These are phyloP conservation scores for Xylophagus ater DNA, from an alignment of 2,888 invertebrate genomes.

Conservation along the genomic window DNA sequence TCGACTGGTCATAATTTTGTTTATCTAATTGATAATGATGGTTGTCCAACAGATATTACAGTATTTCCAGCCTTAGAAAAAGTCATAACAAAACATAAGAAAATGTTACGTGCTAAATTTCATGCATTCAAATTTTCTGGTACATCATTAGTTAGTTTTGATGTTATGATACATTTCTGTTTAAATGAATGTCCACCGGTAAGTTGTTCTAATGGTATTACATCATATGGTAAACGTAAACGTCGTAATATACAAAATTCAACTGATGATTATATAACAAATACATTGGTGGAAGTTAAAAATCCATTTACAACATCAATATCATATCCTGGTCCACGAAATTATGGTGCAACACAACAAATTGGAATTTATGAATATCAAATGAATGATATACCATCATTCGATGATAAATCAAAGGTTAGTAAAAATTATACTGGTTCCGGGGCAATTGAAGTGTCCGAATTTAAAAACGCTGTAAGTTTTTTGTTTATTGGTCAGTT, in stretches of 20 bases:
- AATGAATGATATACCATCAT: too few relatives aligned
- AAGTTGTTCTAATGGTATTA: constrained; percentile 36
- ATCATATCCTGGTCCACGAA: background rate
- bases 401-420: too few relatives aligned
- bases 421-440: too few relatives aligned
- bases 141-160: constrained; percentile 71
- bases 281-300: constrained; percentile 2
- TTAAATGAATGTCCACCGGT: constrained; percentile 56
- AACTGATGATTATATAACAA: background rate
- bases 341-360: background rate
- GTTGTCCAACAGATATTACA: constrained; percentile 64
- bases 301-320: constrained; percentile 6
- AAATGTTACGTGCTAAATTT: constrained; percentile 50
- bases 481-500: too few relatives aligned
- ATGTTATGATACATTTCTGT: constrained; percentile 73
- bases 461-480: too few relatives aligned
- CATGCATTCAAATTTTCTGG: constrained; percentile 80
- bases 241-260: constrained; percentile 3
- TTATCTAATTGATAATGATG: constrained; percentile 60
- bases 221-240: constrained; percentile 9
- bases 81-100: constrained; percentile 28
- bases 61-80: constrained; percentile 43
- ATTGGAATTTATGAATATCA: too few relatives aligned
- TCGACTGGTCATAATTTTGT: constrained; percentile 65
- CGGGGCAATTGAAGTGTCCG: too few relatives aligned